A percentile compares a stretch with the other conserved stretches of the same genome.
Evolutionary conservation across 2,113 vertebrate genomes (phyloP).

Genomic region (Castor canadensis): DNA sequence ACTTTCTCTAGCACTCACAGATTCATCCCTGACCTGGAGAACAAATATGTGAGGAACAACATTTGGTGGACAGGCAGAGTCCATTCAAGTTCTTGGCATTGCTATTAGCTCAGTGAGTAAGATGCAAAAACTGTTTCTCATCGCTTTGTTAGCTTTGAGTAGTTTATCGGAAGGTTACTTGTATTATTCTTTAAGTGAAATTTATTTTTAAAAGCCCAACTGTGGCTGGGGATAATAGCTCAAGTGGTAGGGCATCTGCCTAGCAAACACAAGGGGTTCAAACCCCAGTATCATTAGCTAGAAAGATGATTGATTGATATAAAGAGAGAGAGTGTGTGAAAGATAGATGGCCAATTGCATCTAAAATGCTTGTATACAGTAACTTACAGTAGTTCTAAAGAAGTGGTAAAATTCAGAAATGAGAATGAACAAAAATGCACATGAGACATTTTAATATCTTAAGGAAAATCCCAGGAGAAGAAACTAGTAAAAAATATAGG

Average conservation of each 20-base stretch:
- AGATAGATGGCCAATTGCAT: too few species aligned
- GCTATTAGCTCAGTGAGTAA: neutral
- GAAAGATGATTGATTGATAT: too few species aligned
- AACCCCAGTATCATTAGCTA: too few species aligned
- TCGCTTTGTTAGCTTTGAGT: conserved; percentile 9
- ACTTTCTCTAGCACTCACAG: neutral
- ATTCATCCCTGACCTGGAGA: neutral
- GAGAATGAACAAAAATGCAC: neutral
- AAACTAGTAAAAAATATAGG: conserved; percentile 18
- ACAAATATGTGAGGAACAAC: neutral
- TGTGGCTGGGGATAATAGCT: too few species aligned
- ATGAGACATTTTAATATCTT: neutral
- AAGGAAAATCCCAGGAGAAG: conserved; percentile 6
- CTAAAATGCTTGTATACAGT: too few species aligned
- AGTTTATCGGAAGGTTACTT: neutral
- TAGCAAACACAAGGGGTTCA: too few species aligned
- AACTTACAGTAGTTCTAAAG: conserved; percentile 32
- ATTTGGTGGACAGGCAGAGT: neutral
- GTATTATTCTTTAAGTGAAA: conserved; percentile 22
- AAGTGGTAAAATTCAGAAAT: conserved; percentile 40
- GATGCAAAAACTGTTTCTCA: neutral
- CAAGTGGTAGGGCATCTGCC: too few species aligned
- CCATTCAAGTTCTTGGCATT: neutral
- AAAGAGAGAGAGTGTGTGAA: too few species aligned
- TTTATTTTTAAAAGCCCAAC: conserved; percentile 12